These are phyloP conservation scores for Gisinianus flammeolus DNA, from an alignment of 2,888 invertebrate species.

Conservation along the genomic window DNA sequence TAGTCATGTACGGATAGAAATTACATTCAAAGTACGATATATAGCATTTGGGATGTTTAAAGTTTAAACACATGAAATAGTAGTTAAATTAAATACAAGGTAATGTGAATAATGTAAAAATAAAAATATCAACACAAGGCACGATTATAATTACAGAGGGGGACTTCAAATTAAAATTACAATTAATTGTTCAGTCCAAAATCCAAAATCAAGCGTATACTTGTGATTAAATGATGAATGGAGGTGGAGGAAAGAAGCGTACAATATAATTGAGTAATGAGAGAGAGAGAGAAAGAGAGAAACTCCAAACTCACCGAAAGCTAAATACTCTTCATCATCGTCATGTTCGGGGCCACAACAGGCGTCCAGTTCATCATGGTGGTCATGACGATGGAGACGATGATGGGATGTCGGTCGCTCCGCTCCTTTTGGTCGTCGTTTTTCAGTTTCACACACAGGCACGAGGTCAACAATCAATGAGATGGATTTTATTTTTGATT, in stretches of 20 bases:
- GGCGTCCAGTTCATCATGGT: neutral
- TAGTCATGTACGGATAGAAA: no score
- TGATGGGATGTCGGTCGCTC: neutral
- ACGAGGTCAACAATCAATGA: neutral
- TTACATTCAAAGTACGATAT: no score
- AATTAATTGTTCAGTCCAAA: no score
- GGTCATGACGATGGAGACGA: neutral
- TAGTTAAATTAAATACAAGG: no score
- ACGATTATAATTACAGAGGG: neutral
- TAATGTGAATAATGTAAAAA: neutral
- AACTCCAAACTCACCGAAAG: constrained; percentile 2
- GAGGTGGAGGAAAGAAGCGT: constrained; percentile 5
- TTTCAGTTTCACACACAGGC: neutral
- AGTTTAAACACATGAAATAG: no score
- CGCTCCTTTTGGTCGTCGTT: neutral
- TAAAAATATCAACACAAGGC: neutral
- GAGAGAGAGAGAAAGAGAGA: constrained; percentile 10
- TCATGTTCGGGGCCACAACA: neutral
- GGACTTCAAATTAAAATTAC: no score
- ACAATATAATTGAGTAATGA: neutral
- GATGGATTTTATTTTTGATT: no score
- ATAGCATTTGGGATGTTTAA: no score
- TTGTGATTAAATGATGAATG: no score
- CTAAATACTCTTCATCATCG: constrained; percentile 14
- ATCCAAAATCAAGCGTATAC: no score